phyloP scores from a whole-genome alignment of 2,888 invertebrate species.

The Eucera pruinosa region DNA sequence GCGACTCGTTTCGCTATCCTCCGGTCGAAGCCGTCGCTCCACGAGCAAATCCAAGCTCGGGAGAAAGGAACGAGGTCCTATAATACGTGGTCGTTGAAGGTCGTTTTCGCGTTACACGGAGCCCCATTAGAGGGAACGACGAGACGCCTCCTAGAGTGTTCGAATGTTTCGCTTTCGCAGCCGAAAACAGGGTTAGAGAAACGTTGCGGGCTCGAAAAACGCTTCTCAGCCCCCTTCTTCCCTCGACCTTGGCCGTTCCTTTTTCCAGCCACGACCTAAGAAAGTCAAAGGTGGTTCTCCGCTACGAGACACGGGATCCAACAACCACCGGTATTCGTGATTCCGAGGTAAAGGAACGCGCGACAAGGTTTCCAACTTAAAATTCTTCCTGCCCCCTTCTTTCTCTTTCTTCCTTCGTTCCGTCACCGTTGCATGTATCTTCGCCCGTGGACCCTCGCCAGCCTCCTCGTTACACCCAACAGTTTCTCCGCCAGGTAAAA shows the following conservation, averaged over 20 bases:
- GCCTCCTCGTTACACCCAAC: conserved; percentile 61
- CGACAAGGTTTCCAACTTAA: conserved; percentile 83
- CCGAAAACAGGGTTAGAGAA: conserved; percentile 34
- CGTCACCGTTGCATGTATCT: conserved; percentile 28
- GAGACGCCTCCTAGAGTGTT: no score
- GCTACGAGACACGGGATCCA: conserved; percentile 46
- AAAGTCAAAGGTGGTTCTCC: conserved; percentile 65
- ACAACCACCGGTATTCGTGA: conserved; percentile 65
- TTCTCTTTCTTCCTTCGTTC: conserved; percentile 26
- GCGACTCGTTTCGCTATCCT: no score
- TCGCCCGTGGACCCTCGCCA: conserved; percentile 36
- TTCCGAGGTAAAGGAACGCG: conserved; percentile 76
- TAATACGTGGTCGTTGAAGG: not conserved
- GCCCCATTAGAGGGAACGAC: conserved; percentile 49
- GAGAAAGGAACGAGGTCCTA: no score
- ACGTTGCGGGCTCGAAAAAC: conserved; percentile 1
- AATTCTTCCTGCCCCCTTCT: conserved; percentile 75
- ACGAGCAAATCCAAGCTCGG: no score
- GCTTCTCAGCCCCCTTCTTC: conserved; percentile 4
- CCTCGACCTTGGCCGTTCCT: not conserved
- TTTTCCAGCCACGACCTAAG: conserved; percentile 33
- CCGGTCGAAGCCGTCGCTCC: no score
- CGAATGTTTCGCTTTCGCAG: not conserved
- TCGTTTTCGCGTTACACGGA: conserved; percentile 52
- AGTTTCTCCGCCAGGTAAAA: conserved; percentile 34